A percentile compares a stretch with the other conserved stretches of the same genome.
Evolutionary conservation across 30 jellyfish, hydroid and myxozoan species (phyloP).

Genomic region (Aurelia aurita): DNA sequence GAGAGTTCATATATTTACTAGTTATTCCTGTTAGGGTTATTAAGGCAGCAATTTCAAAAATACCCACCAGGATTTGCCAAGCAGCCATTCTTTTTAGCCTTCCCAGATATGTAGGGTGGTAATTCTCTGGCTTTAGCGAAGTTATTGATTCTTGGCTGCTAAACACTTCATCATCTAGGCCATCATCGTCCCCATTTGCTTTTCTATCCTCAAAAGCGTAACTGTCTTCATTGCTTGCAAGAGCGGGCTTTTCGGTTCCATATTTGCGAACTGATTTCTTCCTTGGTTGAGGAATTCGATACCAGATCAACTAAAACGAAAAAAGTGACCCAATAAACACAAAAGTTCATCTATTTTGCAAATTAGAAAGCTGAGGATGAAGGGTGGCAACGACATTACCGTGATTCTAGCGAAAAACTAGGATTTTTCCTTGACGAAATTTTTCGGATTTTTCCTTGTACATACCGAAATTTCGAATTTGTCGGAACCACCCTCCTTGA

Average conservation of each 20-base stretch:
- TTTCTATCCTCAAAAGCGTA: not conserved
- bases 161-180: not conserved
- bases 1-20: not conserved
- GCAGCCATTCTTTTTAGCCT: conserved; percentile 24
- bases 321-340: not conserved
- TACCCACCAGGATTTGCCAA: conserved; percentile 31
- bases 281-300: conserved; percentile 28
- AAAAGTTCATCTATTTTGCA: not conserved
- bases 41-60: conserved; percentile 16
- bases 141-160: conserved; percentile 5
- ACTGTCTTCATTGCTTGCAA: not conserved
- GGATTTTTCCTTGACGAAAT: too few relatives aligned
- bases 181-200: not conserved
- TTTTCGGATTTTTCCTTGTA: too few relatives aligned
- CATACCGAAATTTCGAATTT: too few relatives aligned
- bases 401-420: too few relatives aligned
- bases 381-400: too few relatives aligned
- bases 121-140: not conserved
- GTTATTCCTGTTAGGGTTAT: conserved; percentile 27
- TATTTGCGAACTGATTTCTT: not conserved
- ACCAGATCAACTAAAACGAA: conserved; percentile 48
- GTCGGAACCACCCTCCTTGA: too few relatives aligned
- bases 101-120: not conserved
- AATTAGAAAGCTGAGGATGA: too few relatives aligned
- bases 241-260: conserved; percentile 8